phyloP scores from a whole-genome alignment of 2,888 invertebrate species.

The Leucophora obtusa region DNA sequence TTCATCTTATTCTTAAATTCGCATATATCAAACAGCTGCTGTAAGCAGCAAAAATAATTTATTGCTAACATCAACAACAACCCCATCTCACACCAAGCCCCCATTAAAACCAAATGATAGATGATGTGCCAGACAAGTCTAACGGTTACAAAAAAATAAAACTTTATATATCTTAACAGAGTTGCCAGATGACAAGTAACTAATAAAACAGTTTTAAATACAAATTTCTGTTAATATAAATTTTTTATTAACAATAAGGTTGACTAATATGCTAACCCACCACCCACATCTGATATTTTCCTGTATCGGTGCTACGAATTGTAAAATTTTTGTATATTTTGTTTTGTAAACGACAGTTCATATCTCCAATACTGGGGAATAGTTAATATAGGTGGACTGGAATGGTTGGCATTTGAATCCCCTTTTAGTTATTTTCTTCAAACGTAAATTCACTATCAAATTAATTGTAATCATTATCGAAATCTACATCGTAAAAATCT shows the following conservation, averaged over 20 bases:
- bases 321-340: no score
- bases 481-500: constrained; percentile 15
- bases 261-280: no score
- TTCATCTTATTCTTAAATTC: constrained; percentile 40
- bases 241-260: not conserved
- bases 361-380: no score
- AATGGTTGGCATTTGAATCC: no score
- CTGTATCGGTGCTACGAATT: no score
- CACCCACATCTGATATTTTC: no score
- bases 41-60: constrained; percentile 53
- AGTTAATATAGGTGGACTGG: no score
- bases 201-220: not conserved
- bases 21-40: constrained; percentile 56
- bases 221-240: not conserved
- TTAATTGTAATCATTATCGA: constrained; percentile 35
- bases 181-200: no score
- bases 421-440: not conserved
- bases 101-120: constrained; percentile 33
- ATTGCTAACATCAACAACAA: constrained; percentile 56
- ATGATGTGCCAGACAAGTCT: constrained; percentile 48
- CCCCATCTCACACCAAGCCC: constrained; percentile 28
- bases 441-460: constrained; percentile 9
- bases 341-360: no score
- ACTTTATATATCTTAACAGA: constrained; percentile 31
- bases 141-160: constrained; percentile 21